A percentile compares a stretch with the other conserved stretches of the same genome.
phyloP scores from a whole-genome alignment of 2,888 invertebrate genomes.

The Choristoneura rosaceana region DNA sequence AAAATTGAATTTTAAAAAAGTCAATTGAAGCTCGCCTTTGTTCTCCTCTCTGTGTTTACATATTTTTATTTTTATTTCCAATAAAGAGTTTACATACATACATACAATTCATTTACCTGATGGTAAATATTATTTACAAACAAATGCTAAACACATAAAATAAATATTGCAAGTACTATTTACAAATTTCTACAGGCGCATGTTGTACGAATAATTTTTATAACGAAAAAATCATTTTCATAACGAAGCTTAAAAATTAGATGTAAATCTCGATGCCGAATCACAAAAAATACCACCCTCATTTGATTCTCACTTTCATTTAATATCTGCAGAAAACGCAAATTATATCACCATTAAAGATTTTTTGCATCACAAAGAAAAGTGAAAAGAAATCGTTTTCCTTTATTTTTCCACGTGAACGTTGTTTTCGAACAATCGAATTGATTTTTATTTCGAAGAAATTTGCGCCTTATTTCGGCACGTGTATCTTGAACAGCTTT shows the following conservation, averaged over 20 bases:
- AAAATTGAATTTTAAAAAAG: too few species aligned
- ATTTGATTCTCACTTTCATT: constrained; percentile 1
- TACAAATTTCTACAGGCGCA: background rate
- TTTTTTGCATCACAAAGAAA: constrained; percentile 32
- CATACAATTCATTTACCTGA: too few species aligned
- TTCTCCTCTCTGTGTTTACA: too few species aligned
- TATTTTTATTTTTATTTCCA: too few species aligned
- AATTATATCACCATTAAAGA: constrained; percentile 31
- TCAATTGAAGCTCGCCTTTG: too few species aligned
- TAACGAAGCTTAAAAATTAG: background rate
- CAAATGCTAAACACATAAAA: too few species aligned
- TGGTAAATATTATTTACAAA: too few species aligned
- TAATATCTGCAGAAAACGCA: background rate
- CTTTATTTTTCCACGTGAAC: constrained; percentile 14
- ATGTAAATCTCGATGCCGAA: background rate
- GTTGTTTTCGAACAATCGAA: constrained; percentile 6
- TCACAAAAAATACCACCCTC: background rate
- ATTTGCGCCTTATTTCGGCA: background rate
- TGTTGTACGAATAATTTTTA: background rate
- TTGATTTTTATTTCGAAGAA: constrained; percentile 8
- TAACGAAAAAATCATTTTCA: background rate
- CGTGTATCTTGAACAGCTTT: background rate
- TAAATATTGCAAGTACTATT: too few species aligned
- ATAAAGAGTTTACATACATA: too few species aligned
- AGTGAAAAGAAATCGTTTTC: constrained; percentile 1